A percentile compares a stretch with the other conserved stretches of the same genome.
These are phyloP conservation scores for Hemichromis elongatus DNA, from an alignment of 2,113 vertebrate genomes.

Conservation along the genomic window DNA sequence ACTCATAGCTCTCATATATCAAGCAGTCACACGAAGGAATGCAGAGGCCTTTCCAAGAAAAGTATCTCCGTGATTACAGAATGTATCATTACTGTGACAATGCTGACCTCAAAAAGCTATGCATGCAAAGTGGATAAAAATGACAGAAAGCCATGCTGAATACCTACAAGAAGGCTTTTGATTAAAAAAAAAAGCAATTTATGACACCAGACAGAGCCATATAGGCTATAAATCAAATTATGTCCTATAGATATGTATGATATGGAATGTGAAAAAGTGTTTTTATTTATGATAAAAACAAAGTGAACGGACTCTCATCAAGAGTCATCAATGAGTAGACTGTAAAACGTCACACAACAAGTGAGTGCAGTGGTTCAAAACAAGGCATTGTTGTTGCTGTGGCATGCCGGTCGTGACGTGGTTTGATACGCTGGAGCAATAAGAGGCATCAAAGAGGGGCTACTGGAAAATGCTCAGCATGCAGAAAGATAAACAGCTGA, in stretches of 20 bases:
- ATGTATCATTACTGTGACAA: conserved; percentile 39
- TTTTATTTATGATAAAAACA: conserved; percentile 49
- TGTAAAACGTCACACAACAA: conserved; percentile 12
- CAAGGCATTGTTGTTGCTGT: conserved; percentile 36
- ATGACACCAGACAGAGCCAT: background rate
- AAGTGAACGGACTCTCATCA: conserved; percentile 23
- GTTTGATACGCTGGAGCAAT: conserved; percentile 35
- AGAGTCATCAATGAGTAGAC: conserved; percentile 1
- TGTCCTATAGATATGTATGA: conserved; percentile 13
- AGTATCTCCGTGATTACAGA: conserved; percentile 17
- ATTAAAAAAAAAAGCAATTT: conserved; percentile 24
- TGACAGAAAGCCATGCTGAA: conserved; percentile 4
- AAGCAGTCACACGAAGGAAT: conserved; percentile 29
- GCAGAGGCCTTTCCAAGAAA: conserved; percentile 25
- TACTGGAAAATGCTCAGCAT: conserved; percentile 41
- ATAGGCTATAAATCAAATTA: conserved; percentile 24
- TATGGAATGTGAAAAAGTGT: conserved; percentile 24
- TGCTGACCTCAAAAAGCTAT: conserved; percentile 22
- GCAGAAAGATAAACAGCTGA: conserved; percentile 58
- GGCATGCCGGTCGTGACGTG: conserved; percentile 30
- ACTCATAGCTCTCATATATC: conserved; percentile 19
- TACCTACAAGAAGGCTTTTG: background rate
- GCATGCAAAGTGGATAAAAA: conserved; percentile 23
- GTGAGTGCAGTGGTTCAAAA: background rate
- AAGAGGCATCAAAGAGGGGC: conserved; percentile 43